These are phyloP conservation scores for Aphidoletes aphidimyza DNA, from an alignment of 2,888 invertebrate genomes.

Conservation along the genomic window DNA sequence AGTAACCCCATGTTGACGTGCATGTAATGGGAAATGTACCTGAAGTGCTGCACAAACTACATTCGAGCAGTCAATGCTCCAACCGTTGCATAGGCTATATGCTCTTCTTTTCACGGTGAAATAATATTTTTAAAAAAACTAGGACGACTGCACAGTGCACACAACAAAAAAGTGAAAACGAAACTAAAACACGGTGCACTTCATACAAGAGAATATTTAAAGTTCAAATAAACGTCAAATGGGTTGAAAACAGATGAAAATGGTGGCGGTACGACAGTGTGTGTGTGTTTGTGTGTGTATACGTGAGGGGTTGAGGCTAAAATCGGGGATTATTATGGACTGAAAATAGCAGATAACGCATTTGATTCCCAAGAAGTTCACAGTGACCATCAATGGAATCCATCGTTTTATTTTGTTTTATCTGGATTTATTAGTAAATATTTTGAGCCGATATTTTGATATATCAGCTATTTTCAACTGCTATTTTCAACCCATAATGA, in stretches of 20 bases:
- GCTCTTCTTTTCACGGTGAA: background rate
- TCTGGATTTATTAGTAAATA: too few relatives aligned
- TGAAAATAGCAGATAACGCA: too few relatives aligned
- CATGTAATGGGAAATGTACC: constrained; percentile 29
- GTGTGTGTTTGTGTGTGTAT: too few relatives aligned
- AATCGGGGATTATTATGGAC: too few relatives aligned
- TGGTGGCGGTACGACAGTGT: background rate
- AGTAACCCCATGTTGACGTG: constrained; percentile 49
- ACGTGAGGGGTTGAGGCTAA: too few relatives aligned
- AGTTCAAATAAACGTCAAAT: constrained; percentile 23
- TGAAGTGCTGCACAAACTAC: background rate
- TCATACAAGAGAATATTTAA: background rate
- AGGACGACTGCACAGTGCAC: background rate
- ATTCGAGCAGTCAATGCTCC: background rate
- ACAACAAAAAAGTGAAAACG: constrained; percentile 15
- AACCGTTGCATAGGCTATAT: background rate
- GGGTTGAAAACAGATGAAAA: background rate
- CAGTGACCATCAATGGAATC: too few relatives aligned
- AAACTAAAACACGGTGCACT: background rate
- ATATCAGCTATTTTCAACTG: too few relatives aligned
- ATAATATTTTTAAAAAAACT: background rate
- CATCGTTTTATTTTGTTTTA: too few relatives aligned
- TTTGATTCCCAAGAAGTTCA: too few relatives aligned
- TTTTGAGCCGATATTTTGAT: too few relatives aligned
- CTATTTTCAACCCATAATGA: too few relatives aligned